A percentile compares a stretch with the other conserved stretches of the same genome.
These are phyloP conservation scores for Leptothorax acervorum DNA, from an alignment of 2,888 invertebrate genomes.

Conservation along the genomic window DNA sequence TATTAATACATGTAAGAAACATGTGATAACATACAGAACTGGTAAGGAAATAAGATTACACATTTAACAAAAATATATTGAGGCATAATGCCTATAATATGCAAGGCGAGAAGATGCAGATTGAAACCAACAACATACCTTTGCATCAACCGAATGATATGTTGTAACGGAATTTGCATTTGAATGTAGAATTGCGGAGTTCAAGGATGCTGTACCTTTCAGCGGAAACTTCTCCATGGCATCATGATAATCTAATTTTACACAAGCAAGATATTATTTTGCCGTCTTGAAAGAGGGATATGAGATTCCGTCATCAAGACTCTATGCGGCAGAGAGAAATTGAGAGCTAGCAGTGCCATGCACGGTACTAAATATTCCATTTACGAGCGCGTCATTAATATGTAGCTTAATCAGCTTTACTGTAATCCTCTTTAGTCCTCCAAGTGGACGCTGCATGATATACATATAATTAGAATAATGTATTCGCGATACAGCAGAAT, in stretches of 20 bases:
- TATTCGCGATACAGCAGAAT: background rate
- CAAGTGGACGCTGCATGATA: conserved; percentile 4
- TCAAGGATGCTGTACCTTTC: conserved; percentile 86
- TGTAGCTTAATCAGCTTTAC: conserved; percentile 18
- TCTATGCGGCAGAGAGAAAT: background rate
- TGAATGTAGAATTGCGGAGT: conserved; percentile 78
- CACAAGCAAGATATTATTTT: conserved; percentile 40
- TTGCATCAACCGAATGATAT: conserved; percentile 84
- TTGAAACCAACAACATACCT: conserved; percentile 77
- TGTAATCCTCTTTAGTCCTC: conserved; percentile 14
- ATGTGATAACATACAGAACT: background rate
- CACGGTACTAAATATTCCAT: background rate
- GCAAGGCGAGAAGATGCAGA: conserved; percentile 40
- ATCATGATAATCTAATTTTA: conserved; percentile 79
- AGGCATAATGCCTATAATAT: background rate
- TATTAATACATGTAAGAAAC: conserved; percentile 6
- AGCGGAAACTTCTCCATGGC: conserved; percentile 91
- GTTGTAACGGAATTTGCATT: conserved; percentile 81
- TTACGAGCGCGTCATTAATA: background rate
- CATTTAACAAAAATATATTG: background rate
- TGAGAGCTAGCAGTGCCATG: background rate
- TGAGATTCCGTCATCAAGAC: background rate
- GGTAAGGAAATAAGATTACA: conserved; percentile 1
- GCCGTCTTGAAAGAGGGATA: background rate
- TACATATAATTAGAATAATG: conserved; percentile 27